Percentiles rank a stretch among this genome's conserved stretches.
Evolutionary conservation across 92 coral and sea anemone species (phyloP).

Genomic region (Phymanthus crucifer): DNA sequence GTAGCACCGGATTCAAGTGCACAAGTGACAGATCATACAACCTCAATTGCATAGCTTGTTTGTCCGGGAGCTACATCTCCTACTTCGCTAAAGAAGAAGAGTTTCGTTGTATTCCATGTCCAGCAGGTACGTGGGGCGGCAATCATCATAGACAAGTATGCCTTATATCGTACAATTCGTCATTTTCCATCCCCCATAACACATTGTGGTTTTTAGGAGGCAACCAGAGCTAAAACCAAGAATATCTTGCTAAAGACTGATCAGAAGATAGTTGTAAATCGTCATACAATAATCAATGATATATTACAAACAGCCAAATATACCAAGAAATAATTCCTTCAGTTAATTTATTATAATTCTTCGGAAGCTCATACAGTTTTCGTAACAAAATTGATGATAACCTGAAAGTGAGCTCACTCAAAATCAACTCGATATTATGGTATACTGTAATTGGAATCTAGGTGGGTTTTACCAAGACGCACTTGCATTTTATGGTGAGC

Average conservation of each 20-base stretch:
- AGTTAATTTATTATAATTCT: too few relatives aligned
- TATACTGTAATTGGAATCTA: not conserved
- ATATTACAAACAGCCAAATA: too few relatives aligned
- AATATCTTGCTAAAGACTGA: too few relatives aligned
- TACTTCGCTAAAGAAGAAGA: not conserved
- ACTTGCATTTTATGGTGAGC: constrained; percentile 20
- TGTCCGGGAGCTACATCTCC: not conserved
- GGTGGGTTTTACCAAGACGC: constrained; percentile 15
- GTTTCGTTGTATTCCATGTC: not conserved
- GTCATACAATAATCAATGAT: too few relatives aligned
- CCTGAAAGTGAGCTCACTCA: too few relatives aligned
- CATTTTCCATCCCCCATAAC: too few relatives aligned
- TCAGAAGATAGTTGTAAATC: too few relatives aligned
- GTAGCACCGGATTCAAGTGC: not conserved
- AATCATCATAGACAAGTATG: not conserved
- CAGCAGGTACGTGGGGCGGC: not conserved
- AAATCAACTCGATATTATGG: not conserved
- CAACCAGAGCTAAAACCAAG: too few relatives aligned
- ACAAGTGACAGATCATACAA: not conserved
- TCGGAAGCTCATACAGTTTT: too few relatives aligned
- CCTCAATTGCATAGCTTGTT: not conserved
- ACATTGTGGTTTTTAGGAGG: too few relatives aligned
- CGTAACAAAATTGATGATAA: not conserved
- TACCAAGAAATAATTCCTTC: too few relatives aligned
- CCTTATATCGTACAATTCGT: not conserved